phyloP scores from a whole-genome alignment of 2,797 vertebrate species.

The Hybognathus amarus region DNA sequence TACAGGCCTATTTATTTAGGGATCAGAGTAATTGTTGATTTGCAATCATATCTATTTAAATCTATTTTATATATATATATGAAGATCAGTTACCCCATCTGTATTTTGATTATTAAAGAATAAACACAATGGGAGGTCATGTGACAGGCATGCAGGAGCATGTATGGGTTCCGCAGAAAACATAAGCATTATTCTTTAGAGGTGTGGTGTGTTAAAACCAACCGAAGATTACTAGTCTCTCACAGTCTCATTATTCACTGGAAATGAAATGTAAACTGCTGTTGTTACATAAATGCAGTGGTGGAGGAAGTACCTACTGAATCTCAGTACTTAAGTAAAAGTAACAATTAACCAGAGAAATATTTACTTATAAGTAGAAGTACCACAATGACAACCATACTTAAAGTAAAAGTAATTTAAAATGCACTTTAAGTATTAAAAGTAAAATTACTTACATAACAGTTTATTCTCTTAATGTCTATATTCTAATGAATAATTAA shows the following conservation, averaged over 20 bases:
- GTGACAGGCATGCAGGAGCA: slow-evolving; percentile 4
- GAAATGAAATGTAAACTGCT: background rate
- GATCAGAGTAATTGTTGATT: background rate
- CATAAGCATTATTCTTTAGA: background rate
- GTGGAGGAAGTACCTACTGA: too few relatives aligned
- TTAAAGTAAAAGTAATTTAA: too few relatives aligned
- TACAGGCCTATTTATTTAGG: background rate
- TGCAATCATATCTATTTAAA: background rate
- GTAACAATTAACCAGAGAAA: too few relatives aligned
- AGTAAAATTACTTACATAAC: too few relatives aligned
- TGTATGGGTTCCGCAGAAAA: background rate
- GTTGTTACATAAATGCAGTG: too few relatives aligned
- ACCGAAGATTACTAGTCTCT: background rate
- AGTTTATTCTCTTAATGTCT: too few relatives aligned
- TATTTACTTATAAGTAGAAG: too few relatives aligned
- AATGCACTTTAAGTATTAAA: too few relatives aligned
- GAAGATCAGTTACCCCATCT: background rate
- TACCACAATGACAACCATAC: too few relatives aligned
- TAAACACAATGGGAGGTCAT: background rate
- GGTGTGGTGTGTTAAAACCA: background rate
- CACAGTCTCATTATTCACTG: background rate
- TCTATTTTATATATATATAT: background rate
- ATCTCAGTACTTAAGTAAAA: too few relatives aligned
- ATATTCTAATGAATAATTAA: too few relatives aligned
- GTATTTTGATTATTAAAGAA: background rate